Evolutionary conservation across 1,140 invertebrate genomes (phyloP).

Genomic region (Drosophila busckii): DNA sequence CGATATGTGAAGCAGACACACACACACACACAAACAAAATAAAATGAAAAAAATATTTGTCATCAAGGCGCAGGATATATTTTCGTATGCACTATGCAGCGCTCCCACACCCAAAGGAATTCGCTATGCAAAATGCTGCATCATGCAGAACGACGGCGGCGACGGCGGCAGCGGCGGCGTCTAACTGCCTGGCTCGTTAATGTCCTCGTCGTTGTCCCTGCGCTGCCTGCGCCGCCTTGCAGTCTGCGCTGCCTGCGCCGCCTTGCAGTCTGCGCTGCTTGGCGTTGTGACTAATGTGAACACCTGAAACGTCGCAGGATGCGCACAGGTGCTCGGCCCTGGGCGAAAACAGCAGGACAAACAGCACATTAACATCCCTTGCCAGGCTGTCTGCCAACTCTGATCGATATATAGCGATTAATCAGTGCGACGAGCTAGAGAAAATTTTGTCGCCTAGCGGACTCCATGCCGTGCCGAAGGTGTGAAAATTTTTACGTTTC

Average conservation of each 20-base stretch:
- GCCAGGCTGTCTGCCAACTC: constrained; percentile 54
- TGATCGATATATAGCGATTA: constrained; percentile 72
- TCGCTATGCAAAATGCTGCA: constrained; percentile 64
- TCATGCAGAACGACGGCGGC: constrained; percentile 41
- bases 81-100: background rate
- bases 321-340: constrained; percentile 56
- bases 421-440: too few relatives aligned
- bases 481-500: constrained; percentile 72
- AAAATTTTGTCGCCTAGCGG: constrained; percentile 50
- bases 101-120: constrained; percentile 21
- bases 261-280: constrained; percentile 25
- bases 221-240: constrained; percentile 41
- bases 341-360: constrained; percentile 21
- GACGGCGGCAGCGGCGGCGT: constrained; percentile 25
- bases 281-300: constrained; percentile 67
- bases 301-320: constrained; percentile 69
- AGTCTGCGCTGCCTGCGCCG: constrained; percentile 7
- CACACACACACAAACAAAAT: too few relatives aligned
- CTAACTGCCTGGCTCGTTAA: constrained; percentile 75
- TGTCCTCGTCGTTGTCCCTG: constrained; percentile 49
- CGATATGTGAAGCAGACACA: constrained; percentile 35
- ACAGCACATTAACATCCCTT: constrained; percentile 51
- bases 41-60: constrained; percentile 68
- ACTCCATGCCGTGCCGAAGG: constrained; percentile 52
- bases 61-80: constrained; percentile 31